Evolutionary conservation across 1,140 invertebrate genomes (phyloP).

Genomic region (Eciton burchellii): DNA sequence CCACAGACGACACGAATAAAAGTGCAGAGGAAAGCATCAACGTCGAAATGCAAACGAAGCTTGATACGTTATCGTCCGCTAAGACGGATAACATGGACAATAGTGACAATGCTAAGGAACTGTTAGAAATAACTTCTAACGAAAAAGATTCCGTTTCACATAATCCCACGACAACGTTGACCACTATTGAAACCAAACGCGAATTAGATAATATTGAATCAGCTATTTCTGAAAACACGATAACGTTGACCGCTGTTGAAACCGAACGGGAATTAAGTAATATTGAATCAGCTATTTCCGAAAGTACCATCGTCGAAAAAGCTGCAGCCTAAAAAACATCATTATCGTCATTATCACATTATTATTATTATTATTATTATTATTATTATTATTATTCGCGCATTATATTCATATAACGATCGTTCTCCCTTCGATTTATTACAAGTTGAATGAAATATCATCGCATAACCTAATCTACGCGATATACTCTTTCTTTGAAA

Average conservation of each 20-base stretch:
- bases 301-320: conserved; percentile 79
- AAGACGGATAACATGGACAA: conserved; percentile 38
- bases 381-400: conserved; percentile 15
- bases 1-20: conserved; percentile 32
- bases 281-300: conserved; percentile 70
- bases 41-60: background rate
- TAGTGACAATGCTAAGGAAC: conserved; percentile 42
- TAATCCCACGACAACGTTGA: conserved; percentile 53
- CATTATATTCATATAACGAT: conserved; percentile 19
- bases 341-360: conserved; percentile 23
- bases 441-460: background rate
- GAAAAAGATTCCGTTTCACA: conserved; percentile 49
- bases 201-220: conserved; percentile 66
- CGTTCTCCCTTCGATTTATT: background rate
- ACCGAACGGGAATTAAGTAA: conserved; percentile 66
- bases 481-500: background rate
- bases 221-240: conserved; percentile 73
- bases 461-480: background rate
- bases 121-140: conserved; percentile 48
- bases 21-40: conserved; percentile 13
- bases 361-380: conserved; percentile 11
- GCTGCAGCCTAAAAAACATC: conserved; percentile 77
- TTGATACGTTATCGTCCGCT: conserved; percentile 10
- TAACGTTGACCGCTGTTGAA: conserved; percentile 62
- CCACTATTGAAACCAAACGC: conserved; percentile 67